Base-by-base conservation (phyloP, 2,888 invertebrate species). In the Hermaeophaga mercurialis region DNA sequence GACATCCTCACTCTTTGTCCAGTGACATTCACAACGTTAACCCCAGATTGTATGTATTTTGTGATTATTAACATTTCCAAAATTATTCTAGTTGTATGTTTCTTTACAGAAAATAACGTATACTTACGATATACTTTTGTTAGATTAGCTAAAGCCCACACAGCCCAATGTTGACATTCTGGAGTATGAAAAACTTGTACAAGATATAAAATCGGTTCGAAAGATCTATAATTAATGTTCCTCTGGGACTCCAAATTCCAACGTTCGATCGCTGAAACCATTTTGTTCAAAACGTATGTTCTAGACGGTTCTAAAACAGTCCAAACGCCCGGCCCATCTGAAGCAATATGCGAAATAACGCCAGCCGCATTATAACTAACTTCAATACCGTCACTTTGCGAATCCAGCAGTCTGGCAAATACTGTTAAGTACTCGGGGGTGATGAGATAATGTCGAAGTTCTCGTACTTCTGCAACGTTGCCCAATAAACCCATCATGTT, bases 401-500 rank as follows among this genome's bases (percentile, higher is more conserved):
- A 91, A 69, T 90, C 88, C 17, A 98, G 81, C 43, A 97, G 82
- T 55, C 90, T 85, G 58, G 91, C 89, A 79, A 97, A 96, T 2
- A 95, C 92, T 1, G 83, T 80, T 24, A 97, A 86, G 76, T 94
- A 95, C 66, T 89, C 85, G 55, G 86, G 80, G 57, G 90, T 88
- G 91, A 97, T 94, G 48, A 98, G 81, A 63, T 89, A 85, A 3
- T 85, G 84, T 18, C 97, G 84, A 14, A 98, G 80, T 62, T 85
- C 81, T 54, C 87, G 84, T 0, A 97, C 97, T 79, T 98, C 98
- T 0, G 97, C 96, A 5, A 98, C 95, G 77, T 98, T 98, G 4
- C 97, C 97, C 62, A 96, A 79, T 8, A 94, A 80, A 1, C 97
- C 98, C 96, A 98, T 96, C 97, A 98, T 98, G 76, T 98, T 98